Conservation (phyloP, 2,797 vertebrate species). For the Lithobates sylvaticus region DNA sequence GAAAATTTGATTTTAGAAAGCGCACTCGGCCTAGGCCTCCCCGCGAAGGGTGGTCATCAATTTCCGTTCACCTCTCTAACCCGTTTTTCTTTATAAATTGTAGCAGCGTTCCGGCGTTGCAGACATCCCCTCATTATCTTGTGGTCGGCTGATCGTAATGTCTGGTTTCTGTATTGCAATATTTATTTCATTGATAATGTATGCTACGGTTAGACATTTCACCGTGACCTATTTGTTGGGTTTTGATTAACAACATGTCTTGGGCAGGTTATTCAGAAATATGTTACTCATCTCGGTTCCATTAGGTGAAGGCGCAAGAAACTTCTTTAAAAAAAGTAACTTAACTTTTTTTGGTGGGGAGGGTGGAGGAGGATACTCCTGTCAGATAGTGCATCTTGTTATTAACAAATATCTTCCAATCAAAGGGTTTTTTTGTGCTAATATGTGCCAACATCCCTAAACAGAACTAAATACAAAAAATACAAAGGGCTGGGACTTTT, state of each 20-base stretch:
- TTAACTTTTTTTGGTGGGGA: neutral
- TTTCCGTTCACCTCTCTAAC: conserved; percentile 49
- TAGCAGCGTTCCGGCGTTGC: neutral
- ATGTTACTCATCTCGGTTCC: neutral
- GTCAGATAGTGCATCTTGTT: neutral
- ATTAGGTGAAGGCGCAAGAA: neutral
- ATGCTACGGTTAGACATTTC: conserved; percentile 16
- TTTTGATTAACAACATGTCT: conserved; percentile 22
- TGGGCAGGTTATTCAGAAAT: conserved; percentile 12
- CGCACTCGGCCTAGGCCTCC: conserved; percentile 29
- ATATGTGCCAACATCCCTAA: no score
- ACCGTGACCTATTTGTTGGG: neutral
- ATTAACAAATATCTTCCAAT: no score
- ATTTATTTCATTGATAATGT: conserved; percentile 38
- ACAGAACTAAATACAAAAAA: no score
- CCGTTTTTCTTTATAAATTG: conserved; percentile 41
- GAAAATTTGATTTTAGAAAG: conserved; percentile 51
- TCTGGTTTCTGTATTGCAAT: conserved; percentile 9
- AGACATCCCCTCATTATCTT: conserved; percentile 48
- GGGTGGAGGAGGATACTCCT: neutral
- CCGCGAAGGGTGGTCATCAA: conserved; percentile 48
- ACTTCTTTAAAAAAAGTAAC: neutral
- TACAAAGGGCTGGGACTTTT: no score
- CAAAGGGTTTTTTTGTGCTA: no score
- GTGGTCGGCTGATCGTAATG: conserved; percentile 17